A percentile compares a stretch with the other conserved stretches of the same genome.
These are phyloP conservation scores for Ricordea florida DNA, from an alignment of 92 coral and sea anemone species.

Conservation along the genomic window DNA sequence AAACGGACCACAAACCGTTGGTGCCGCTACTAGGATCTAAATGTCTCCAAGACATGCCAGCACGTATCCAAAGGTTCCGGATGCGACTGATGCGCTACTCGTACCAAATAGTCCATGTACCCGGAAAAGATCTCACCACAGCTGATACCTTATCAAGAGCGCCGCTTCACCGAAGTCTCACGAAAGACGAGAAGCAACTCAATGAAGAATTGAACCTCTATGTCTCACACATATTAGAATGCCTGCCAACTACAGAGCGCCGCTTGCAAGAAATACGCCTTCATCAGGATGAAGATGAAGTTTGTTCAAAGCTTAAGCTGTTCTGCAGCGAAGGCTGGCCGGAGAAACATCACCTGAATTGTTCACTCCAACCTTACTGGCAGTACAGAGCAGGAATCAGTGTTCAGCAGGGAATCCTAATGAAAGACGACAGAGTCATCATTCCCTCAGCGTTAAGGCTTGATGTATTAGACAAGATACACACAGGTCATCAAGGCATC, in stretches of 20 bases:
- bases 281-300: constrained; percentile 45
- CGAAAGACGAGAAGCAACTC: constrained; percentile 25
- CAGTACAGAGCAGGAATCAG: constrained; percentile 43
- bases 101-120: constrained; percentile 40
- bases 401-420: constrained; percentile 29
- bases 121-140: constrained; percentile 48
- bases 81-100: constrained; percentile 52
- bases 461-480: constrained; percentile 41
- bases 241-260: constrained; percentile 37
- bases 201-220: constrained; percentile 33
- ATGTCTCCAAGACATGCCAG: constrained; percentile 38
- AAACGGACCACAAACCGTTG: constrained; percentile 40
- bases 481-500: constrained; percentile 54
- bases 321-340: constrained; percentile 53
- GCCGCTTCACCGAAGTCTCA: constrained; percentile 9
- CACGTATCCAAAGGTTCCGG: constrained; percentile 56
- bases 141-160: constrained; percentile 61
- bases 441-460: constrained; percentile 34
- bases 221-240: constrained; percentile 14
- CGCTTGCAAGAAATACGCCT: constrained; percentile 31
- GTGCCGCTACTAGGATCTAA: constrained; percentile 32
- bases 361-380: constrained; percentile 31
- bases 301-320: constrained; percentile 20
- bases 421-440: constrained; percentile 38
- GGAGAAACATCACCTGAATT: constrained; percentile 29